A percentile compares a stretch with the other conserved stretches of the same genome.
These are phyloP conservation scores for Tragelaphus buxtoni DNA, from an alignment of 2,113 vertebrate species.

Conservation along the genomic window DNA sequence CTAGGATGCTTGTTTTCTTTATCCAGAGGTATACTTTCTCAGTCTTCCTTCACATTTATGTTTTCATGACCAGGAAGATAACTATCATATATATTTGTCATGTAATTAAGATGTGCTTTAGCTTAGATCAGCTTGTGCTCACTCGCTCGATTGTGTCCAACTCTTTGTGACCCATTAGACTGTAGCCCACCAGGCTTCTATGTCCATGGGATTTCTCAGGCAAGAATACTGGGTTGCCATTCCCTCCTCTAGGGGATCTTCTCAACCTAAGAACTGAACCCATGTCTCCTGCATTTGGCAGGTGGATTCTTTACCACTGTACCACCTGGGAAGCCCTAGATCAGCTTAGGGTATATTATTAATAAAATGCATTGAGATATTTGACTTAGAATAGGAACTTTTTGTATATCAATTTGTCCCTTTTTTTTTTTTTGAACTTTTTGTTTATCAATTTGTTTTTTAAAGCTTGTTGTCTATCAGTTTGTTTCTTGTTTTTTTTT, in stretches of 20 bases:
- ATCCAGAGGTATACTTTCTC: not conserved
- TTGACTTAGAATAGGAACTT: constrained; percentile 28
- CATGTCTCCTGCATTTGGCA: not conserved
- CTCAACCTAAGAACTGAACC: not conserved
- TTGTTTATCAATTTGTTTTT: not conserved
- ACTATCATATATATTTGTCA: not conserved
- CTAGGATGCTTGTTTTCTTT: constrained; percentile 30
- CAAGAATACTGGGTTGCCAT: not conserved
- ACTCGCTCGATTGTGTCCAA: not conserved
- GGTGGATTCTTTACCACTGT: not conserved
- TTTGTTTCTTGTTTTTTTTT: constrained; percentile 18
- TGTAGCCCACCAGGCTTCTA: not conserved
- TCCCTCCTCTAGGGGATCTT: not conserved
- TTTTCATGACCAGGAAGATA: constrained; percentile 19
- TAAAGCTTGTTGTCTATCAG: not conserved
- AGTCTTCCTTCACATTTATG: not conserved
- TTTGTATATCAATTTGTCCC: not conserved
- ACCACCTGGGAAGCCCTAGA: not conserved
- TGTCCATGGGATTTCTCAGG: not conserved
- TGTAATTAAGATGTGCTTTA: not conserved
- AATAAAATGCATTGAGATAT: not conserved
- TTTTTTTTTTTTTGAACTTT: not conserved
- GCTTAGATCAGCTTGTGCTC: not conserved
- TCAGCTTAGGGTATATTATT: not conserved
- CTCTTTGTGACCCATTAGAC: not conserved